These are phyloP conservation scores for Nothobranchius kuhntae DNA, from an alignment of 2,113 vertebrate species.

Conservation along the genomic window DNA sequence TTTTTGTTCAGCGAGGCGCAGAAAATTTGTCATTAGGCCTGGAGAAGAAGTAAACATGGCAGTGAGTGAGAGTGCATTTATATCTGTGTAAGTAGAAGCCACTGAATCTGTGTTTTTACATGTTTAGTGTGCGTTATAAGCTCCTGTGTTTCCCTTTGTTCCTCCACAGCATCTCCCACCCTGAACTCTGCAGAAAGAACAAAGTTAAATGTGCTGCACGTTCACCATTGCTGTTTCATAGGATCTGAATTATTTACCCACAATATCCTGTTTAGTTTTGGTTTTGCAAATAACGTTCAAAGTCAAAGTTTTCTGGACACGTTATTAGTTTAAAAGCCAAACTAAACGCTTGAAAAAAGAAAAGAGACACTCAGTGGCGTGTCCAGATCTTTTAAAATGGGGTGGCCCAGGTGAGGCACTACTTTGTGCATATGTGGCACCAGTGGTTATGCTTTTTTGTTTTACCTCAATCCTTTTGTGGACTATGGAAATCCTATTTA, in stretches of 20 bases:
- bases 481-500: no score
- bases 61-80: slow-evolving; percentile 27
- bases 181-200: slow-evolving; percentile 11
- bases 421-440: no score
- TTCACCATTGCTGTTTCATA: slow-evolving; percentile 56
- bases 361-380: background rate
- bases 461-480: no score
- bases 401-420: no score
- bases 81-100: slow-evolving; percentile 66
- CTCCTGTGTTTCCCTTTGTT: no score
- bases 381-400: no score
- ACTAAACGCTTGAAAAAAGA: background rate
- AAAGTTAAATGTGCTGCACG: slow-evolving; percentile 47
- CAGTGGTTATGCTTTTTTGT: no score
- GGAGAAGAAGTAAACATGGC: slow-evolving; percentile 80
- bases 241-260: background rate
- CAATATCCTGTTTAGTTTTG: background rate
- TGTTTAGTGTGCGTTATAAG: slow-evolving; percentile 30
- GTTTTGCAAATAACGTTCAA: slow-evolving; percentile 2
- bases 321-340: background rate
- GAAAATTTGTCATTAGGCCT: slow-evolving; percentile 83
- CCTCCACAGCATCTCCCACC: background rate
- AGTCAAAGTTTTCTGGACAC: slow-evolving; percentile 7
- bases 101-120: slow-evolving; percentile 54
- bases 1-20: slow-evolving; percentile 81